These are phyloP conservation scores for Helicolenus hilgendorfi DNA, from an alignment of 2,797 vertebrate genomes.

Conservation along the genomic window DNA sequence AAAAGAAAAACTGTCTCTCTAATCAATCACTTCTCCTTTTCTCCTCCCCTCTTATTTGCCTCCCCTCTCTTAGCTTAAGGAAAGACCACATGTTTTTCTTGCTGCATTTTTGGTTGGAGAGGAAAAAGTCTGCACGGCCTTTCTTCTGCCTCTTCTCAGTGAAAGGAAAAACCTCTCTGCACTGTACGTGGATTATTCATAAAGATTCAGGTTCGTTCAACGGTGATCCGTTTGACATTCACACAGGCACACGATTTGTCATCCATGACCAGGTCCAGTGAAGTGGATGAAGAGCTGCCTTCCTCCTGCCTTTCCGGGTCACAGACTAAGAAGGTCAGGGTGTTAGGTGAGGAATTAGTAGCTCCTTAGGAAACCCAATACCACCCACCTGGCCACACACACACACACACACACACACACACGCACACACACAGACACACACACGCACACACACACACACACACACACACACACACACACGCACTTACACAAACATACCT, in stretches of 20 bases:
- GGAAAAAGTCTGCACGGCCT: neutral
- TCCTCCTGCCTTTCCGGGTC: slow-evolving; percentile 54
- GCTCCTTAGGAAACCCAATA: slow-evolving; percentile 71
- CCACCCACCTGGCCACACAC: slow-evolving; percentile 53
- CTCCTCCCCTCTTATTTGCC: neutral
- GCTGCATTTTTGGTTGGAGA: neutral
- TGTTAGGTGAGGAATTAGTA: slow-evolving; percentile 69
- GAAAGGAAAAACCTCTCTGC: slow-evolving; percentile 29
- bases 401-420: slow-evolving; percentile 12
- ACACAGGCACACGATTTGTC: slow-evolving; percentile 31
- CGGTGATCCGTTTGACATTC: slow-evolving; percentile 15
- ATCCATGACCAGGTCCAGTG: slow-evolving; percentile 53
- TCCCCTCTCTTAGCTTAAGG: neutral
- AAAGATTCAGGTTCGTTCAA: slow-evolving; percentile 37
- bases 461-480: neutral
- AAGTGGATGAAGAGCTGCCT: slow-evolving; percentile 60
- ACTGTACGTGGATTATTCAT: slow-evolving; percentile 57
- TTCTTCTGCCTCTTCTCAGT: neutral
- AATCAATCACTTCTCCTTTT: neutral
- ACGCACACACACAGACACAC: neutral
- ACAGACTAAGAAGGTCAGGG: slow-evolving; percentile 73
- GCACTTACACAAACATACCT: neutral
- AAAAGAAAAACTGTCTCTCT: neutral
- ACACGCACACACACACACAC: neutral
- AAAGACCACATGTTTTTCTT: neutral